Evolutionary conservation across 92 coral and sea anemone species (phyloP).

Genomic region (Porites rus): DNA sequence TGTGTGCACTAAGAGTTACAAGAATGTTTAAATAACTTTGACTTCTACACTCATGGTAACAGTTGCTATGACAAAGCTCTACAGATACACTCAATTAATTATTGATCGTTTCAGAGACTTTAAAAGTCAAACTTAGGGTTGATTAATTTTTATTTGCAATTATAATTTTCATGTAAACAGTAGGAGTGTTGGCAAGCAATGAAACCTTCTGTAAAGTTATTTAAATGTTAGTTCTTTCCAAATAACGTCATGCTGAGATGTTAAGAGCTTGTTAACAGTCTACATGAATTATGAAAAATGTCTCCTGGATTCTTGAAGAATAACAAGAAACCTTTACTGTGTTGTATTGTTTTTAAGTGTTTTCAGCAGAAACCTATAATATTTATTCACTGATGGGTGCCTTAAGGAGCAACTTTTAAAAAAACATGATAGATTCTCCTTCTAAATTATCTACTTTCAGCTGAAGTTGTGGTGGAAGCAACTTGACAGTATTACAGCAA

Average conservation of each 20-base stretch:
- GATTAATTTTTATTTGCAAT: background rate
- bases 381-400: background rate
- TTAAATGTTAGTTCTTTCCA: background rate
- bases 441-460: no score
- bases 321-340: background rate
- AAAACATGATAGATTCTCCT: no score
- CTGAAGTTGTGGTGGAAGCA: no score
- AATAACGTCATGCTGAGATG: background rate
- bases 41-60: no score
- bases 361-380: background rate
- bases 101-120: conserved; percentile 29
- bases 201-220: background rate
- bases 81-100: conserved; percentile 4
- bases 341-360: background rate
- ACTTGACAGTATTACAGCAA: no score
- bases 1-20: background rate
- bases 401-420: no score
- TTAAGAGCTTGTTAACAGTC: background rate
- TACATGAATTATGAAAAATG: background rate
- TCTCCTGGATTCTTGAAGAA: background rate
- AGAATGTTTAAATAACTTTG: conserved; percentile 4
- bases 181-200: background rate
- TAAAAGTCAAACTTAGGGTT: conserved; percentile 1
- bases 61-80: conserved; percentile 23
- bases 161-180: background rate